Percentiles rank a stretch among this genome's conserved stretches.
phyloP scores from a whole-genome alignment of 2,888 invertebrate genomes.

The Acrobasis suavella region DNA sequence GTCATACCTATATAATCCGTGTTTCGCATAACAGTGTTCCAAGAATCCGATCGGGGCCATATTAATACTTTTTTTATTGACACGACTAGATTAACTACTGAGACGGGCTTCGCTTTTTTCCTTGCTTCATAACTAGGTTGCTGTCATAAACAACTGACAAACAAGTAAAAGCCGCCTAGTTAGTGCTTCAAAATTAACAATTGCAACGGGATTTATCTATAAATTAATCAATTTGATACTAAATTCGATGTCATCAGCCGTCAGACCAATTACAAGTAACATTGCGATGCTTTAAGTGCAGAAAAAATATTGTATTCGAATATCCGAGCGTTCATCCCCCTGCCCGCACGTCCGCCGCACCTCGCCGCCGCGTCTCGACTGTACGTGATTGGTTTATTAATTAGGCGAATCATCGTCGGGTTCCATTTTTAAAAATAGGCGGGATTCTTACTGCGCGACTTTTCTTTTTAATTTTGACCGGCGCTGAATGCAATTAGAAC shows the following conservation, averaged over 20 bases:
- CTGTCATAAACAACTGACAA: conserved; percentile 15
- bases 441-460: conserved; percentile 79
- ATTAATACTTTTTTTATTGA: conserved; percentile 56
- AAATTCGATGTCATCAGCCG: conserved; percentile 66
- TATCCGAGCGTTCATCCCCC: conserved; percentile 80
- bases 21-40: conserved; percentile 55
- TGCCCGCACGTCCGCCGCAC: conserved; percentile 80
- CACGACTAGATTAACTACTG: conserved; percentile 55
- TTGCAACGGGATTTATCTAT: conserved; percentile 49
- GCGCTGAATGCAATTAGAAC: conserved; percentile 80
- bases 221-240: conserved; percentile 58
- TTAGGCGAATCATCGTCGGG: conserved; percentile 80
- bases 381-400: conserved; percentile 83
- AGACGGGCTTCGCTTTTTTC: conserved; percentile 42
- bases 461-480: conserved; percentile 79
- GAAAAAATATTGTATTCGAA: conserved; percentile 81
- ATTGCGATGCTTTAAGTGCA: conserved; percentile 73
- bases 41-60: conserved; percentile 54
- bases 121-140: conserved; percentile 27
- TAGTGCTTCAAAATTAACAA: conserved; percentile 33
- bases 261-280: conserved; percentile 79
- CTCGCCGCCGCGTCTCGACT: conserved; percentile 80
- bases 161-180: conserved; percentile 4
- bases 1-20: conserved; percentile 60
- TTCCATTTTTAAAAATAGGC: conserved; percentile 81